A percentile compares a stretch with the other conserved stretches of the same genome.
Conservation (phyloP, 2,888 invertebrate genomes). For the Autographa pulchrina region DNA sequence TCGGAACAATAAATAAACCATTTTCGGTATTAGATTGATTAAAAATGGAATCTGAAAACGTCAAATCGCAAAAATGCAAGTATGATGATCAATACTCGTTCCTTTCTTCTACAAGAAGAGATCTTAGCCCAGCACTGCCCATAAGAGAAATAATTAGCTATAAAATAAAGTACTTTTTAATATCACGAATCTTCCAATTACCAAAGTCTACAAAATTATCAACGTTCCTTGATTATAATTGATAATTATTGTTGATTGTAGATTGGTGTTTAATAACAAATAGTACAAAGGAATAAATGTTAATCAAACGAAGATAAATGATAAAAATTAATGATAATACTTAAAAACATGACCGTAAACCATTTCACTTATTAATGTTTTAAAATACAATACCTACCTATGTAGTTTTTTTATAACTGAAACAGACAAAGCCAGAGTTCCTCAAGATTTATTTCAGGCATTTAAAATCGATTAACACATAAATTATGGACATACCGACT, state of each 20-base stretch:
- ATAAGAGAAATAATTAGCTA: neutral
- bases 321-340: neutral
- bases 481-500: no score
- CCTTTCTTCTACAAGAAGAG: no score
- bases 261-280: slow-evolving; percentile 6
- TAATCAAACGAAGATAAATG: slow-evolving; percentile 1
- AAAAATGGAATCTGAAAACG: no score
- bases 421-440: no score
- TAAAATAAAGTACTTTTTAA: neutral
- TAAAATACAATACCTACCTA: neutral
- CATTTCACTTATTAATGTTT: neutral
- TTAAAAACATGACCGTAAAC: neutral
- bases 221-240: slow-evolving; percentile 23
- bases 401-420: no score
- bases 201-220: neutral
- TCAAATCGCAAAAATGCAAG: no score
- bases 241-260: slow-evolving; percentile 21
- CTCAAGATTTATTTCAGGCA: no score
- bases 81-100: no score
- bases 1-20: no score
- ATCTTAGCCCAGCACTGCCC: no score
- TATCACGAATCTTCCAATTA: neutral
- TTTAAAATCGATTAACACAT: no score
- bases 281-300: slow-evolving; percentile 1
- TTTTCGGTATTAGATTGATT: no score